Evolutionary conservation across 2,113 vertebrate genomes (phyloP).

Genomic region (Cyphomyrus discorhynchus): DNA sequence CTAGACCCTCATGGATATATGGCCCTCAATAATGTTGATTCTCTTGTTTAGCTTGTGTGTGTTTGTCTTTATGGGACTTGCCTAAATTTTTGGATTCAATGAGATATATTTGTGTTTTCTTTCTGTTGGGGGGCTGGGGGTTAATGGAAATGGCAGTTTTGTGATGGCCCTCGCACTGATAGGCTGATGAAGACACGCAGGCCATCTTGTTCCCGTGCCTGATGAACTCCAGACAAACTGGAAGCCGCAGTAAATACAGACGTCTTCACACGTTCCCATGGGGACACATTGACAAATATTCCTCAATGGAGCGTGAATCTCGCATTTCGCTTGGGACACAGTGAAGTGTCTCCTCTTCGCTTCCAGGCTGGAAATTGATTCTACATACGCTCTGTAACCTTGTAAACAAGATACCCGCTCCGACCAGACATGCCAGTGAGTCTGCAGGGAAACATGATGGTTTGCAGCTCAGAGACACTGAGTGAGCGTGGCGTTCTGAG

Average conservation of each 20-base stretch:
- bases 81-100: constrained; percentile 51
- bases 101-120: constrained; percentile 30
- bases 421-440: not conserved
- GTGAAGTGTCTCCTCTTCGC: not conserved
- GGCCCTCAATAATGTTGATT: constrained; percentile 28
- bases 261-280: not conserved
- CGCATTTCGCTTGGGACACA: not conserved
- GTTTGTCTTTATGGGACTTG: constrained; percentile 49
- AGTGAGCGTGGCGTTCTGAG: not conserved
- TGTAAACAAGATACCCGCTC: constrained; percentile 5
- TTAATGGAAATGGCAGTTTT: not conserved
- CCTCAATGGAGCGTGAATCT: not conserved
- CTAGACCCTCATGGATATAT: constrained; percentile 18
- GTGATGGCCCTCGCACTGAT: not conserved
- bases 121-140: not conserved
- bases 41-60: constrained; percentile 46
- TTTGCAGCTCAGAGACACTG: not conserved
- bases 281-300: constrained; percentile 12
- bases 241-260: not conserved
- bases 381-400: constrained; percentile 6
- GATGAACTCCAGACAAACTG: not conserved
- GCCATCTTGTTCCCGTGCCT: not conserved
- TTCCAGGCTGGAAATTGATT: not conserved
- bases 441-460: not conserved
- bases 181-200: not conserved